phyloP scores from a whole-genome alignment of 2,888 invertebrate genomes.

The Tetheella fluctuosa region DNA sequence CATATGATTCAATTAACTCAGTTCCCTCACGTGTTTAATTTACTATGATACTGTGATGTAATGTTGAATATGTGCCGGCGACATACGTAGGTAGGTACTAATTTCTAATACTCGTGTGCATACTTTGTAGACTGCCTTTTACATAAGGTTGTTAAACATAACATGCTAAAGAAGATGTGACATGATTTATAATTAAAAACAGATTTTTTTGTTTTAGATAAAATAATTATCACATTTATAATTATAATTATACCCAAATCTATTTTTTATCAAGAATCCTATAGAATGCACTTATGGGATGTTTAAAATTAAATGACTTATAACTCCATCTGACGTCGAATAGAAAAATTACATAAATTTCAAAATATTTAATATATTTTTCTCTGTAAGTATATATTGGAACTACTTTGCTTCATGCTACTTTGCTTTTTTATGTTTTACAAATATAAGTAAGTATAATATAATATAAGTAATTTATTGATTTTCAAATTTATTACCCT shows the following conservation, averaged over 20 bases:
- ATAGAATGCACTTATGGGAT: no score
- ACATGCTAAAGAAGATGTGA: no score
- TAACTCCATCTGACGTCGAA: slow-evolving; percentile 45
- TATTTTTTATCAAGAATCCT: no score
- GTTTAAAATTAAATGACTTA: background rate
- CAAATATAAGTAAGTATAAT: background rate
- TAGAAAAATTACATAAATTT: slow-evolving; percentile 29
- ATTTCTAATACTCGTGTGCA: background rate
- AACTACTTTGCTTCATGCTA: no score
- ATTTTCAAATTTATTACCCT: no score
- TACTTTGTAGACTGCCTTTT: background rate
- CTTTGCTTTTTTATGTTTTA: no score
- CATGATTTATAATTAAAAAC: no score
- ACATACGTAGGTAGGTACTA: background rate
- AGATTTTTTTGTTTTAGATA: no score
- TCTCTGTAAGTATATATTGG: no score
- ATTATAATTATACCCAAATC: no score
- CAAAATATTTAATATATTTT: background rate
- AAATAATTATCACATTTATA: no score
- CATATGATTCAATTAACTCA: slow-evolving; percentile 5
- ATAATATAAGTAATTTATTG: no score
- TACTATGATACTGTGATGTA: slow-evolving; percentile 1
- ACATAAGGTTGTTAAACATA: background rate
- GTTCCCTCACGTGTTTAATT: slow-evolving; percentile 2
- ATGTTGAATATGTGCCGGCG: background rate